phyloP scores from a whole-genome alignment of 2,888 invertebrate species.

The Harpalus rufipes region DNA sequence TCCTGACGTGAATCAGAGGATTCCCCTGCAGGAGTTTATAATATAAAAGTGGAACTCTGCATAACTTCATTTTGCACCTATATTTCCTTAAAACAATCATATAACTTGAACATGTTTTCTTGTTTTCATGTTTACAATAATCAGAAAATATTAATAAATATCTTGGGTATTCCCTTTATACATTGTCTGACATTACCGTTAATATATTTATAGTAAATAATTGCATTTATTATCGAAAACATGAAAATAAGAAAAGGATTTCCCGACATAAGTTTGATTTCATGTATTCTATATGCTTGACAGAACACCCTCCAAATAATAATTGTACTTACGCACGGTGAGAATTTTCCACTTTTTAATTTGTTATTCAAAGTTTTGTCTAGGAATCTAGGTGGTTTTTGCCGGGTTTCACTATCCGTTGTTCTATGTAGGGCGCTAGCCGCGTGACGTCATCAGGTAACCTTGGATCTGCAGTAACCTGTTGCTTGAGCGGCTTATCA shows the following conservation, averaged over 20 bases:
- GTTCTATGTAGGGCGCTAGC: constrained; percentile 52
- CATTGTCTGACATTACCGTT: constrained; percentile 15
- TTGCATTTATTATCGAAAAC: constrained; percentile 27
- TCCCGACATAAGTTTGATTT: constrained; percentile 12
- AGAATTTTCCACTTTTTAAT: neutral
- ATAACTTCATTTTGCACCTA: neutral
- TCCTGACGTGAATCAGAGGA: neutral
- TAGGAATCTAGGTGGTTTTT: too few species aligned
- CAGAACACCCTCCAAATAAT: neutral
- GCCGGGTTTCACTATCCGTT: neutral
- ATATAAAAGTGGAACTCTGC: neutral
- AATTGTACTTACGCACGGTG: neutral
- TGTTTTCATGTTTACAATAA: neutral
- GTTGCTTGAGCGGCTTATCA: constrained; percentile 30
- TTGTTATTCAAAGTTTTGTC: neutral
- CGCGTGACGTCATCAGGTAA: constrained; percentile 51
- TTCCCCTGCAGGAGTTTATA: neutral
- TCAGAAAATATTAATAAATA: neutral
- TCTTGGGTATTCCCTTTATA: constrained; percentile 40
- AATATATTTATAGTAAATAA: constrained; percentile 25
- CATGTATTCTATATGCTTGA: too few species aligned
- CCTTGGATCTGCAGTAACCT: constrained; percentile 53
- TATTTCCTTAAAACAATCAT: neutral
- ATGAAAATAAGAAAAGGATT: constrained; percentile 36
- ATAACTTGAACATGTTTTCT: neutral